Evolutionary conservation across 1,140 invertebrate species (phyloP), one percentile per base, ranked within the genome.

Genomic region (Pseudobourletiella spinata): DNA sequence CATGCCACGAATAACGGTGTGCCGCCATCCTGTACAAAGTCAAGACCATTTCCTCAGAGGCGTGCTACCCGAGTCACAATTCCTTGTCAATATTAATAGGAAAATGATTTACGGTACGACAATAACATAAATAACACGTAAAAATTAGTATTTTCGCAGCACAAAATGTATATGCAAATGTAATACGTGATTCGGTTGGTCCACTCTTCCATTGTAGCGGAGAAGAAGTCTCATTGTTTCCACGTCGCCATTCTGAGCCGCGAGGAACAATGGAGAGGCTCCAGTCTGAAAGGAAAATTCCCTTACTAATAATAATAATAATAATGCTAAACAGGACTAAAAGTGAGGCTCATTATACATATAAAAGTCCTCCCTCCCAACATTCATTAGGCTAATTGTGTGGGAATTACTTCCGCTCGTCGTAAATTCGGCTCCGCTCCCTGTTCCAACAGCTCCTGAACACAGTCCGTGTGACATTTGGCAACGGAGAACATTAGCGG

Each of bases 1-100:
- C 89, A 89, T 18, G 91, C 89, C 20, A 95, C 89, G 75, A 95
- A 91, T 57, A 95, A 75, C 0, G 91, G 86, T 28, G 91, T 94
- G 48, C 90, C 91, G 15, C 92, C 92, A 76, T 95, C 91, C 88
- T 61, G 22, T 29, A 32, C 1, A 35, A 61, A 28, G 62, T 42
- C 22, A 18, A 54, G 48, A n/a, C 11, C 11, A 42, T 11, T 14
- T 11, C 35, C 35, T 14, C 35, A 42, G n/a, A 42, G 35, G n/a
- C 11, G 35, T 14, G 35, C 35, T 16, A 54, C 24, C n/a, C 3
- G 46, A 50, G 8, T 50, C 46, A n/a, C n/a, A 54, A 54, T 24
- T 24, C n/a, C n/a, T n/a, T n/a, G n/a, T n/a, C n/a, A n/a, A n/a
- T n/a, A n/a, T n/a, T n/a, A n/a, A n/a, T n/a, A 3, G 14, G 2